Base-by-base conservation (phyloP, 2,888 invertebrate species). In the Parnassius apollo region DNA sequence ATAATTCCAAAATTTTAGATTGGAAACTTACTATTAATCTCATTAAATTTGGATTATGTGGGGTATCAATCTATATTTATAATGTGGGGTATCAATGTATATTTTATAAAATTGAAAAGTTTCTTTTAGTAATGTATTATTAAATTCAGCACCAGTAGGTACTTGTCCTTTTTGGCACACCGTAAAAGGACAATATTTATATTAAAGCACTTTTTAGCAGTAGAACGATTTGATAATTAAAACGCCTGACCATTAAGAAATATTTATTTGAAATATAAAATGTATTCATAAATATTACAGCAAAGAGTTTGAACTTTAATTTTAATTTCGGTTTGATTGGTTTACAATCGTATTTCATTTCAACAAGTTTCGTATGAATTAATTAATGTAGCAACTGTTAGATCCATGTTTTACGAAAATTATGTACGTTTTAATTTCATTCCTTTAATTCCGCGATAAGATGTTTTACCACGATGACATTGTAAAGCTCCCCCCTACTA, bases 271-370 rank as follows among this genome's bases (percentile, higher is more conserved):
- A 8, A 12, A 48, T 48, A 7, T 7, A 51, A 22, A 51, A 51
- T 51, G 22, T 51, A 11, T 51, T 22, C 11, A 51, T 25, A 11
- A 51, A 51, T 48, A 12, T 18, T 22, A 10, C 42, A 42, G 9
- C 11, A 10, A 4, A 12, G 9, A 2, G 25, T 25, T 25, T 25
- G 0, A 2, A 2, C 2, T 25, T 54, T 1, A 54, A 54, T 54
- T 42, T 9, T 42, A 54, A 25, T 51, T 3, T 9, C 11, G 51
- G 10, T 25, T 51, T 51, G 8, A 51, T 13, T 9, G 51, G 51
- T 51, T 51, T 51, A 18, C 51, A 8, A n/a, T 53, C 53, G n/a
- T 9, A 42, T 53, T 53, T 53, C 35, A 42, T 53, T 53, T 42
- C 42, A 42, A 42, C 53, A 53, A 11, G 9, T 42, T 18, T 53